Percentiles rank a stretch among this genome's conserved stretches.
Evolutionary conservation across 2,113 vertebrate genomes (phyloP).

Genomic region (Gavialis gangeticus): DNA sequence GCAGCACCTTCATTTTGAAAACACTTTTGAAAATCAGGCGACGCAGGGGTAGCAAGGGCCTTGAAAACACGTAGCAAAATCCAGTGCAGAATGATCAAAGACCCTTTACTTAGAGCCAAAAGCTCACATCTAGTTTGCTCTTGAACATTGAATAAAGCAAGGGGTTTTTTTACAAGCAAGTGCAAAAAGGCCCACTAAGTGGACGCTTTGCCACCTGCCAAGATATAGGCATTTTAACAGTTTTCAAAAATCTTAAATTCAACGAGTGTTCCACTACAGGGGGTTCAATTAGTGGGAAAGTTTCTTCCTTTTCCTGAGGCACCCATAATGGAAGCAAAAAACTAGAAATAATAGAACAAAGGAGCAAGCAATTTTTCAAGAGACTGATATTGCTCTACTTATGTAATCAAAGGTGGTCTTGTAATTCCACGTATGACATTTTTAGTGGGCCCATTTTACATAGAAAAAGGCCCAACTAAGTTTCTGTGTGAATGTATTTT

Average conservation of each 20-base stretch:
- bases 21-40: not conserved
- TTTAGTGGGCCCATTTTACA: not conserved
- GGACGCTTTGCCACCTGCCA: not conserved
- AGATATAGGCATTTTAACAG: not conserved
- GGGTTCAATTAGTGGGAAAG: not conserved
- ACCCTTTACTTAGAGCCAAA: slow-evolving; percentile 24
- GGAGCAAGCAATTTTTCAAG: not conserved
- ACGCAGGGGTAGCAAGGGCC: not conserved
- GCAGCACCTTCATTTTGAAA: not conserved
- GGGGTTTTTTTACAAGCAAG: not conserved
- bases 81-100: not conserved
- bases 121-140: slow-evolving; percentile 28
- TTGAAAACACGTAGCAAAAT: not conserved
- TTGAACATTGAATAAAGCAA: not conserved
- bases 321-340: not conserved
- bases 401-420: not conserved
- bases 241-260: not conserved
- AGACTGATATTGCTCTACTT: not conserved
- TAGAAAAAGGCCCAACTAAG: not conserved
- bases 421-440: not conserved
- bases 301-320: not conserved
- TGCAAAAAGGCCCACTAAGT: not conserved
- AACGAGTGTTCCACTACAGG: not conserved
- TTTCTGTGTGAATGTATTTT: not conserved
- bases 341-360: not conserved